A percentile compares a stretch with the other conserved stretches of the same genome.
phyloP scores from a whole-genome alignment of 2,888 invertebrate genomes.

The Heliconius sara region DNA sequence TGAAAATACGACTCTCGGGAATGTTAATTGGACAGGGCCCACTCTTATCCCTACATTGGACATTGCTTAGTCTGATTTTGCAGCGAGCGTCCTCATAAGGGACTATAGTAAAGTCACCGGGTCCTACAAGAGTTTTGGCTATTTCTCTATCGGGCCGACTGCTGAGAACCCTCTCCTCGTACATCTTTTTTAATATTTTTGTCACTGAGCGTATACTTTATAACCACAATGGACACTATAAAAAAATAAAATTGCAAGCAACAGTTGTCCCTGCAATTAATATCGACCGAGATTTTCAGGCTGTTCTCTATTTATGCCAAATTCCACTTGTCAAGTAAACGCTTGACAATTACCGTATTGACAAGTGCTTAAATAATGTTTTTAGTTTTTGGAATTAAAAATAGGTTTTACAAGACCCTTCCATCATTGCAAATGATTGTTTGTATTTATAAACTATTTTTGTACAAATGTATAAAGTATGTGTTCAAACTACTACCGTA shows the following conservation, averaged over 20 bases:
- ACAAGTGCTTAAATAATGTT: background rate
- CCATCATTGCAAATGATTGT: background rate
- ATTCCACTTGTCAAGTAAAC: slow-evolving; percentile 4
- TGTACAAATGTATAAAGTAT: background rate
- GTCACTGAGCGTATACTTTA: slow-evolving; percentile 2
- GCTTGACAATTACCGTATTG: slow-evolving; percentile 12
- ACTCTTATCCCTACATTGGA: slow-evolving; percentile 59
- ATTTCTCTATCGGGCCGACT: slow-evolving; percentile 70
- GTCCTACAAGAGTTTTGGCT: slow-evolving; percentile 65
- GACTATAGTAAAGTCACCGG: slow-evolving; percentile 72
- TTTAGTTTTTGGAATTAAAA: background rate
- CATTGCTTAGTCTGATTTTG: slow-evolving; percentile 64
- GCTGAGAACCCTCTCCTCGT: slow-evolving; percentile 61
- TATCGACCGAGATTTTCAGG: slow-evolving; percentile 39
- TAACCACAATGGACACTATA: background rate
- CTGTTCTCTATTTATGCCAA: slow-evolving; percentile 32
- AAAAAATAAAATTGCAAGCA: background rate
- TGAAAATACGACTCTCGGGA: slow-evolving; percentile 65
- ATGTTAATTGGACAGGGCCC: slow-evolving; percentile 63
- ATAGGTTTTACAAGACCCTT: background rate
- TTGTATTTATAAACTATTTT: background rate
- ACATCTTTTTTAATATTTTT: slow-evolving; percentile 54
- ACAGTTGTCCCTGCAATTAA: slow-evolving; percentile 33
- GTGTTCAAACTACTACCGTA: too few relatives aligned
- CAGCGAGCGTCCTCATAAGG: slow-evolving; percentile 78